Evolutionary conservation across 2,888 invertebrate species (phyloP).

Genomic region (Cotesia congregata): DNA sequence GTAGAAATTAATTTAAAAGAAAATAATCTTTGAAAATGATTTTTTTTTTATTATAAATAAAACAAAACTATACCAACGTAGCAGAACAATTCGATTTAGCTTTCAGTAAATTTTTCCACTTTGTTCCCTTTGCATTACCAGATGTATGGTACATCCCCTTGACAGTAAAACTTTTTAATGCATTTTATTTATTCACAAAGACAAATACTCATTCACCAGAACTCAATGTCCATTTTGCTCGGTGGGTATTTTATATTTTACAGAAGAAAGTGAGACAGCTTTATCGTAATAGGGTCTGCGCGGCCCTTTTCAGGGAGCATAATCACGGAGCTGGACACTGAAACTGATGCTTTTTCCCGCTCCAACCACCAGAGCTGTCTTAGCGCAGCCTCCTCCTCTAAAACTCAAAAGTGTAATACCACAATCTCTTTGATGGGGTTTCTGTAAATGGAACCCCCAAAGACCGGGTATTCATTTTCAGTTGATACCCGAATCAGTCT

Average conservation of each 20-base stretch:
- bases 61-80: background rate
- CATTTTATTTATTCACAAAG: constrained; percentile 70
- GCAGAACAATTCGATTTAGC: constrained; percentile 4
- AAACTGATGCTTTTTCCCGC: constrained; percentile 28
- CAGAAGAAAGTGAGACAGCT: constrained; percentile 27
- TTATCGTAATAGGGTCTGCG: constrained; percentile 1
- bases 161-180: constrained; percentile 56
- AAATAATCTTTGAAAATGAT: too few species aligned
- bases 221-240: constrained; percentile 50
- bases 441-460: constrained; percentile 66
- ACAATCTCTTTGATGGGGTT: constrained; percentile 70
- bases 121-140: background rate
- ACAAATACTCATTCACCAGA: constrained; percentile 67
- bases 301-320: constrained; percentile 32
- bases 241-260: constrained; percentile 15
- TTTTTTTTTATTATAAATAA: too few species aligned
- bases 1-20: too few species aligned
- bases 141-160: background rate
- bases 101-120: background rate
- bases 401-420: constrained; percentile 64
- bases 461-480: constrained; percentile 25
- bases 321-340: constrained; percentile 29
- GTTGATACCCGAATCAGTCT: constrained; percentile 9
- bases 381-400: constrained; percentile 45
- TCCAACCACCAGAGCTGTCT: constrained; percentile 37